Evolutionary conservation across 2,113 vertebrate species (phyloP), one percentile per base, ranked within the genome.

Genomic region (Pachyramphus minor): DNA sequence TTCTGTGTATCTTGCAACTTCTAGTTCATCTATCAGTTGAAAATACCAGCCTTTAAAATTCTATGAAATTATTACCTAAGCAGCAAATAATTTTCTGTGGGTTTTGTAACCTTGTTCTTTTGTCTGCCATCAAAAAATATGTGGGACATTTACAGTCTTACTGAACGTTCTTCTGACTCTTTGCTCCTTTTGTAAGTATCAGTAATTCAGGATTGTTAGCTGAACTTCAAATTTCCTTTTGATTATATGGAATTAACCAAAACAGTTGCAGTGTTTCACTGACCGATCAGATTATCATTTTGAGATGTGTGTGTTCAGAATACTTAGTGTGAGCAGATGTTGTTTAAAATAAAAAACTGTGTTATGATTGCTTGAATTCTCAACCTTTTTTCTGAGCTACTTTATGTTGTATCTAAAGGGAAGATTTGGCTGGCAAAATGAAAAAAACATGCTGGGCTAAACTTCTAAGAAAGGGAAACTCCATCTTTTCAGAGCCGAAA

Each of bases 151-250:
- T 68, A 8, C 4, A 27, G 33, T 22, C 11, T 73, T 20, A 44
- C 42, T 82, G 15, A 59, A 69, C 69, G 33, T 93, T 67, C 22
- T 90, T 69, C 22, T 90, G 58, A 66, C 50, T 89, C 37, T 84
- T 30, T 72, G 56, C 47, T 81, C 50, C 76, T 93, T 74, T 77
- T 93, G 37, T 37, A 60, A 58, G 37, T 76, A 55, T 76, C 89
- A 47, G 60, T 63, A 69, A 52, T 87, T 80, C 62, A 95, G 66
- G 66, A 79, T 87, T 90, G 60, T 71, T 94, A 81, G 69, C 89
- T 78, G 18, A 62, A 73, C 58, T 94, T 67, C 60, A 71, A 2
- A 75, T 90, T 91, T n/a, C 49, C 58, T 82, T 66, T 79, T 74
- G 73, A 77, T 23, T 83, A 55, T 81, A 60, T 67, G 63, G 52